phyloP scores from a whole-genome alignment of 2,113 vertebrate genomes.

The Mobula hypostoma region DNA sequence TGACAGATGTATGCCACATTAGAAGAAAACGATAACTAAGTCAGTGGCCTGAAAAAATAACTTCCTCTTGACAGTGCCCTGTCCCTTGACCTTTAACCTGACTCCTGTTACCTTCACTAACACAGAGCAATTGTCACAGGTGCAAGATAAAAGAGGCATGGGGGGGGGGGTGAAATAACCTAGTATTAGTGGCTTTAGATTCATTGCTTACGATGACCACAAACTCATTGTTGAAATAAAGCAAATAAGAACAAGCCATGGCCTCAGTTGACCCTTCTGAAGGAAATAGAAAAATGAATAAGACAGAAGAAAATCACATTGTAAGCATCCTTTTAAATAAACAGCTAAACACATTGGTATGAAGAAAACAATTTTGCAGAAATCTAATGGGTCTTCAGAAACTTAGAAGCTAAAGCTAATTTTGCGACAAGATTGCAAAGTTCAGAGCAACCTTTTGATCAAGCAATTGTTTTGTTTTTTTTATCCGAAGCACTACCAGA shows the following conservation, averaged over 20 bases:
- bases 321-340: constrained; percentile 2
- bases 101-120: constrained; percentile 81
- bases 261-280: constrained; percentile 54
- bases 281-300: constrained; percentile 42
- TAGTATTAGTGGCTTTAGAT: constrained; percentile 55
- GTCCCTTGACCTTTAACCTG: constrained; percentile 75
- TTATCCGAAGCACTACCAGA: neutral
- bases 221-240: constrained; percentile 58
- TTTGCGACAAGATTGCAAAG: neutral
- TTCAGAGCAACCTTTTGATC: neutral
- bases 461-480: neutral
- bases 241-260: constrained; percentile 49
- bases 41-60: constrained; percentile 74
- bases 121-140: constrained; percentile 73
- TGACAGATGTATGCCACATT: constrained; percentile 88
- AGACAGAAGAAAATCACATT: constrained; percentile 30
- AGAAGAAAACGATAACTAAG: constrained; percentile 88
- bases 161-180: constrained; percentile 45
- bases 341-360: constrained; percentile 10
- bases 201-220: constrained; percentile 59
- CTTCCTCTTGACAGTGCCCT: constrained; percentile 83
- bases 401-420: neutral
- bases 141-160: constrained; percentile 69
- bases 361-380: neutral
- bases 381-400: neutral